phyloP scores from a whole-genome alignment of 1,140 invertebrate species.

The Caerostris darwini region DNA sequence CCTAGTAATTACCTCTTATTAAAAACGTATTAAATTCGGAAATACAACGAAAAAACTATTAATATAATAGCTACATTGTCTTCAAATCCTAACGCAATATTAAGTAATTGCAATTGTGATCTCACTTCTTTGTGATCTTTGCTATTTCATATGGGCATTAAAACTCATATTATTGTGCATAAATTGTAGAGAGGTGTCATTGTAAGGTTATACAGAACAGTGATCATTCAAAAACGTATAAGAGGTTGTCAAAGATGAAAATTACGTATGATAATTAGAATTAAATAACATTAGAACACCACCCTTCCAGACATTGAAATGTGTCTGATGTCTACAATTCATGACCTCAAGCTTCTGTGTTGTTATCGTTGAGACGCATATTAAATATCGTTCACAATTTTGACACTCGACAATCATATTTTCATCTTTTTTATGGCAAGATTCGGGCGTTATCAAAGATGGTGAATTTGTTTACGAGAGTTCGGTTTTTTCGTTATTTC shows the following conservation, averaged over 20 bases:
- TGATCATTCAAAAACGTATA: slow-evolving; percentile 10
- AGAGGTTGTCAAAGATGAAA: slow-evolving; percentile 1
- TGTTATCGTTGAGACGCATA: neutral
- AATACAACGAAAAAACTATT: neutral
- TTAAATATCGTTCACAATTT: slow-evolving; percentile 37
- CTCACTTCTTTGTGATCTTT: neutral
- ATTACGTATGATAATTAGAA: neutral
- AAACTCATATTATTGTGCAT: neutral
- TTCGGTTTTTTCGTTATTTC: neutral
- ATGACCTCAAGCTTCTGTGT: neutral
- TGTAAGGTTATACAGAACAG: neutral
- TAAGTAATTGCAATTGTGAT: neutral
- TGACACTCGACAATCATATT: slow-evolving; percentile 32
- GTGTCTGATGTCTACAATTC: slow-evolving; percentile 31
- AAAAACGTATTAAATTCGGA: neutral
- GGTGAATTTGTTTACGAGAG: slow-evolving; percentile 1
- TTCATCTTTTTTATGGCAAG: slow-evolving; percentile 10
- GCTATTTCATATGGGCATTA: neutral
- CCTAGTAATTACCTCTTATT: neutral
- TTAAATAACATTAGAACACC: slow-evolving; percentile 28
- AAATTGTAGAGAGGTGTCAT: slow-evolving; percentile 9
- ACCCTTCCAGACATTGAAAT: slow-evolving; percentile 12
- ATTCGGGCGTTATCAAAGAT: neutral
- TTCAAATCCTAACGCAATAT: neutral
- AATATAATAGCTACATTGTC: slow-evolving; percentile 14